Evolutionary conservation across 2,797 vertebrate species (phyloP).

Genomic region (Paramormyrops hopkinsi): DNA sequence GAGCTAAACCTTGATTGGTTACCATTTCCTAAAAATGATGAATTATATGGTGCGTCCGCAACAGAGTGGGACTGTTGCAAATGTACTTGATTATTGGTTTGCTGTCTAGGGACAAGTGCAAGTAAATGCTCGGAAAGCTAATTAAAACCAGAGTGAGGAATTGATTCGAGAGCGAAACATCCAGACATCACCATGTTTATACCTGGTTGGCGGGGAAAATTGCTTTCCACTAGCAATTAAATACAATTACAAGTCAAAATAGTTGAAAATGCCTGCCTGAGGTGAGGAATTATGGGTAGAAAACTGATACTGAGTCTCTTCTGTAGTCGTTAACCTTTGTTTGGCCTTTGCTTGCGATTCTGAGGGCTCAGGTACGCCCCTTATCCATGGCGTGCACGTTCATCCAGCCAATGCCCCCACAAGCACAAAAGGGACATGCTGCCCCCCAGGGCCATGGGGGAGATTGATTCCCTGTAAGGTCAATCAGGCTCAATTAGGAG

Average conservation of each 20-base stretch:
- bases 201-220: neutral
- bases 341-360: neutral
- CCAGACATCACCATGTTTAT: neutral
- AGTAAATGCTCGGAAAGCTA: neutral
- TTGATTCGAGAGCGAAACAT: neutral
- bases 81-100: neutral
- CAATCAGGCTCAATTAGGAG: neutral
- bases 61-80: neutral
- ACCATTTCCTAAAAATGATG: neutral
- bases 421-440: neutral
- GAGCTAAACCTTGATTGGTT: neutral
- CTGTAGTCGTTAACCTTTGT: neutral
- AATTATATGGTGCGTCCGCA: neutral
- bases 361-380: neutral
- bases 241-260: constrained; percentile 5
- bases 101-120: neutral
- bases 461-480: neutral
- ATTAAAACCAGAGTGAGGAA: neutral
- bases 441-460: neutral
- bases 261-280: neutral
- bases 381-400: neutral
- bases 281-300: neutral
- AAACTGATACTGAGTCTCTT: neutral
- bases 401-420: neutral
- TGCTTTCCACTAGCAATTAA: constrained; percentile 4